Conservation (phyloP, 2,797 vertebrate genomes). For the Perodicticus potto region DNA sequence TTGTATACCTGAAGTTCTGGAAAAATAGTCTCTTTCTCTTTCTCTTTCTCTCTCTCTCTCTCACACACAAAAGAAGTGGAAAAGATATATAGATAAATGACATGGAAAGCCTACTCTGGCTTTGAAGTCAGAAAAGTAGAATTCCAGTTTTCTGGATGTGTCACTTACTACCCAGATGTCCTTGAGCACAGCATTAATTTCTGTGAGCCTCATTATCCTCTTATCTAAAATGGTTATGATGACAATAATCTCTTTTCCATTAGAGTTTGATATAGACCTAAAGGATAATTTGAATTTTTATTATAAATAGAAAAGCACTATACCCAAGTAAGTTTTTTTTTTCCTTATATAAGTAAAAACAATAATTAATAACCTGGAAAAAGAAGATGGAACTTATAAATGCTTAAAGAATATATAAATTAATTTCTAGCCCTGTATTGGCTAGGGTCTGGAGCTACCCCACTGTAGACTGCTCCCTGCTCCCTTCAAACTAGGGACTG, state of each 20-base stretch:
- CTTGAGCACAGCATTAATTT: conserved; percentile 13
- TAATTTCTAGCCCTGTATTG: background rate
- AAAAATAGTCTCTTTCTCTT: background rate
- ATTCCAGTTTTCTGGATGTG: background rate
- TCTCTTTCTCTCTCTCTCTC: background rate
- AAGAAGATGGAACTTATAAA: background rate
- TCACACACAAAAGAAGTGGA: background rate
- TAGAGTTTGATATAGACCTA: background rate
- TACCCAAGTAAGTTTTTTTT: background rate
- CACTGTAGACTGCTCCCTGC: background rate
- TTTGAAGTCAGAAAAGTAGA: conserved; percentile 2
- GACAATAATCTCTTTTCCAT: conserved; percentile 6
- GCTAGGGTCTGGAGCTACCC: background rate
- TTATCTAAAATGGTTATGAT: background rate
- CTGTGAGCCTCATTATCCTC: background rate
- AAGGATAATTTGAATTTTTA: conserved; percentile 18
- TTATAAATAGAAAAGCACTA: conserved; percentile 11
- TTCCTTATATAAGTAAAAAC: background rate
- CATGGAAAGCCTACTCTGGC: background rate
- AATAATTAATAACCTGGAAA: background rate
- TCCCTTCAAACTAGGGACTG: background rate
- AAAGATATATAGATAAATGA: background rate
- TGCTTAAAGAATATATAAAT: background rate
- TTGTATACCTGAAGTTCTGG: background rate
- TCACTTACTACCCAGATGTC: background rate